Evolutionary conservation across 2,113 vertebrate genomes (phyloP).

Genomic region (Ifrita kowaldi): DNA sequence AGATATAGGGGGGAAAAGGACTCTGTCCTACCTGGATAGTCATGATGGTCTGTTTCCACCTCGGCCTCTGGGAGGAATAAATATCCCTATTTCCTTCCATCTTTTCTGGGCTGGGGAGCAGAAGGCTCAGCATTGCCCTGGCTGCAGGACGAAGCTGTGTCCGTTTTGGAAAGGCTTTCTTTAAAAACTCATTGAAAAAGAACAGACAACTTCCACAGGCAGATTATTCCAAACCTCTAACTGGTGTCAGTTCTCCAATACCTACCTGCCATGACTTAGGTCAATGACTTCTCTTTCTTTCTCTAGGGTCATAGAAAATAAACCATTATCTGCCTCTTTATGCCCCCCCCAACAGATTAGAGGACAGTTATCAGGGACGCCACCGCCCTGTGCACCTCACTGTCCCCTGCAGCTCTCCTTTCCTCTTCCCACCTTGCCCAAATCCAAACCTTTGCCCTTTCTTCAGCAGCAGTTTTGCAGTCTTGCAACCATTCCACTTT

Average conservation of each 20-base stretch:
- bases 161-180: neutral
- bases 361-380: neutral
- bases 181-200: neutral
- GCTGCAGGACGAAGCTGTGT: neutral
- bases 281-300: neutral
- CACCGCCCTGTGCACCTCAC: neutral
- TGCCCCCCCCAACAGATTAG: neutral
- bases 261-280: neutral
- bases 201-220: neutral
- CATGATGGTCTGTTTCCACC: neutral
- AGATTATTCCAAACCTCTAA: neutral
- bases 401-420: neutral
- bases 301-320: neutral
- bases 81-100: neutral
- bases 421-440: neutral
- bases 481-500: neutral
- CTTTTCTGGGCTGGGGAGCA: neutral
- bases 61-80: neutral
- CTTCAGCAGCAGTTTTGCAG: neutral
- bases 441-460: neutral
- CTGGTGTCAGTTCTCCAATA: neutral
- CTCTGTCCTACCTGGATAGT: neutral
- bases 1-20: accelerated
- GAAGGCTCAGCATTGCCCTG: neutral
- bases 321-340: neutral